A percentile compares a stretch with the other conserved stretches of the same genome.
Evolutionary conservation across 2,797 vertebrate species (phyloP).

Genomic region (Eutrigla gurnardus): DNA sequence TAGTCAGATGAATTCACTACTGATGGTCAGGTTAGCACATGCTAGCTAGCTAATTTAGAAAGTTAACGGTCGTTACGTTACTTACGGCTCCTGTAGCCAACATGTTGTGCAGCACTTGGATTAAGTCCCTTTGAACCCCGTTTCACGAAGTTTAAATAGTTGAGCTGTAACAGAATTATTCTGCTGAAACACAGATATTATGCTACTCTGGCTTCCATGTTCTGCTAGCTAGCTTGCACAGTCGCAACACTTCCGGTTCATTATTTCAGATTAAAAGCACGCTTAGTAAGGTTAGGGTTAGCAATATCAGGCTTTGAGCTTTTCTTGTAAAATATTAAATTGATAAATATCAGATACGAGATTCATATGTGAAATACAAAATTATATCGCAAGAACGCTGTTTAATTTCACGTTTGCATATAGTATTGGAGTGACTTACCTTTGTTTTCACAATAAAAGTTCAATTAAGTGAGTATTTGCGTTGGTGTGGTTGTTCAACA

Average conservation of each 20-base stretch:
- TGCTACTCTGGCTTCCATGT: not conserved
- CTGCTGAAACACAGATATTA: no score
- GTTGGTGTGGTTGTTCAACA: not conserved
- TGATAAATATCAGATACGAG: not conserved
- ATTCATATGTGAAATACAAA: not conserved
- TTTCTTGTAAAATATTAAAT: not conserved
- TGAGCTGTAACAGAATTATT: no score
- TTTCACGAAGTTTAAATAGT: no score
- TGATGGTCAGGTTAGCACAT: not conserved
- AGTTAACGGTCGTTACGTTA: constrained; percentile 4
- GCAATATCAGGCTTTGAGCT: not conserved
- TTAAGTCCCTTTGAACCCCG: constrained; percentile 9
- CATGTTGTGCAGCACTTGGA: constrained; percentile 62
- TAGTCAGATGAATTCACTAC: no score
- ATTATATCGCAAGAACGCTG: no score
- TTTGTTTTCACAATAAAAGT: not conserved
- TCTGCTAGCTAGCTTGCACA: not conserved
- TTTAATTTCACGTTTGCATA: no score
- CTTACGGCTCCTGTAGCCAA: constrained; percentile 81
- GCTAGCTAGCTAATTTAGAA: not conserved
- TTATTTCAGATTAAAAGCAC: constrained; percentile 18
- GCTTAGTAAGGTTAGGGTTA: no score
- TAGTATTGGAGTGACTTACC: not conserved
- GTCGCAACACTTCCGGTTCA: not conserved
- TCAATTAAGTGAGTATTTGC: no score